Evolutionary conservation across 2,797 vertebrate species (phyloP).

Genomic region (Mionectes olivaceus): DNA sequence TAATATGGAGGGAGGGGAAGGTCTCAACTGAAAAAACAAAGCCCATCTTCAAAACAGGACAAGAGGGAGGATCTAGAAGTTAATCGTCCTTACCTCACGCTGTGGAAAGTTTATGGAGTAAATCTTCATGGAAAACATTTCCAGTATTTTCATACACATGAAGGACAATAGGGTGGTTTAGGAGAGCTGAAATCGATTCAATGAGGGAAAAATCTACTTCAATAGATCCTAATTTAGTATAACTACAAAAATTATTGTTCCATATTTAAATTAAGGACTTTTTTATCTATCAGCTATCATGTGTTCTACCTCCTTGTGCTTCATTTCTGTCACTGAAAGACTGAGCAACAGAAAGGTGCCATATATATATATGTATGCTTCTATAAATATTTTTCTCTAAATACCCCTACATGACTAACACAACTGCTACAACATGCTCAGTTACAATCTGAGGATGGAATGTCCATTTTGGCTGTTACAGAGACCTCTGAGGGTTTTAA

Average conservation of each 20-base stretch:
- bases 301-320: background rate
- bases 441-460: background rate
- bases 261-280: background rate
- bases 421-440: background rate
- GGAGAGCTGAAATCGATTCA: background rate
- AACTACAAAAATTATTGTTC: background rate
- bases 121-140: background rate
- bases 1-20: background rate
- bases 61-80: background rate
- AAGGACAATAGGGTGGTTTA: background rate
- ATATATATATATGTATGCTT: background rate
- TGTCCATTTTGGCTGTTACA: background rate
- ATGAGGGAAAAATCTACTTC: background rate
- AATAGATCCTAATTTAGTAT: background rate
- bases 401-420: background rate
- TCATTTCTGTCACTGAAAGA: background rate
- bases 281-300: background rate
- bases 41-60: background rate
- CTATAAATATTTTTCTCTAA: background rate
- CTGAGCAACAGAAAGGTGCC: background rate
- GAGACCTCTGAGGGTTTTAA: background rate
- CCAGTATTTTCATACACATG: background rate
- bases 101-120: background rate
- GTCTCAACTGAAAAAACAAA: background rate
- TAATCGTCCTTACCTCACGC: background rate